Base-by-base conservation (phyloP, 1,140 invertebrate genomes). In the Drosophila ogumai region DNA sequence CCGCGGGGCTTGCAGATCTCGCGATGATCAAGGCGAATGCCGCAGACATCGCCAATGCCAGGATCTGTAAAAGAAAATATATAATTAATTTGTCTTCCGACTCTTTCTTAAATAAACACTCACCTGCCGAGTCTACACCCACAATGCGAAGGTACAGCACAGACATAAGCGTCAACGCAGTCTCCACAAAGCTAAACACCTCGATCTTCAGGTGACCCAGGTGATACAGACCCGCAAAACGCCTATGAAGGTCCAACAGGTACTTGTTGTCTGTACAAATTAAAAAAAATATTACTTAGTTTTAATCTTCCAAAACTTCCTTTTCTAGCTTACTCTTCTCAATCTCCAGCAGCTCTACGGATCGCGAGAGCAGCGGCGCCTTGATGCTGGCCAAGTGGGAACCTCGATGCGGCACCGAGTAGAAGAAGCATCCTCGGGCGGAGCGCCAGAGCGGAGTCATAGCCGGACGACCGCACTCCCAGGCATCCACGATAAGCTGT, bases 1-100 rank as follows among this genome's bases (percentile, higher is more conserved):
- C 94, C 94, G 19, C 95, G 93, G 0, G 95, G 95, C 84, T 96
- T 96, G 92, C 95, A 96, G 66, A 96, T 96, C 91, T 96, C 95
- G 25, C 95, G 91, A 91, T 96, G 95, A 91, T 96, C 95, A 49
- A 96, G 93, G 0, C 94, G 94, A 31, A 96, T 95, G 13, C 95
- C 95, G 67, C 94, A 95, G 40, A 95, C 93, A 25, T 94, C 93
- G 3, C 95, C 95, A 46, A 96, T 93, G 22, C 95, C 95, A 1
- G 95, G 94, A 94, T 96, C 95, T 96, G 85, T 17, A 13, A 17
- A 13, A 22, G 22, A 57, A 34, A 28, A 49, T 1, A 13, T n/a
- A 4, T 3, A 3, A 15, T 32, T 12, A 28, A 22, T 31, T 2
- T 13, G 3, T 36, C 12, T 36, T 7, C 3, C 10, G 28, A 10